Evolutionary conservation across 1,140 invertebrate genomes (phyloP), one percentile per base, ranked within the genome.

Genomic region (Grapholita molesta): DNA sequence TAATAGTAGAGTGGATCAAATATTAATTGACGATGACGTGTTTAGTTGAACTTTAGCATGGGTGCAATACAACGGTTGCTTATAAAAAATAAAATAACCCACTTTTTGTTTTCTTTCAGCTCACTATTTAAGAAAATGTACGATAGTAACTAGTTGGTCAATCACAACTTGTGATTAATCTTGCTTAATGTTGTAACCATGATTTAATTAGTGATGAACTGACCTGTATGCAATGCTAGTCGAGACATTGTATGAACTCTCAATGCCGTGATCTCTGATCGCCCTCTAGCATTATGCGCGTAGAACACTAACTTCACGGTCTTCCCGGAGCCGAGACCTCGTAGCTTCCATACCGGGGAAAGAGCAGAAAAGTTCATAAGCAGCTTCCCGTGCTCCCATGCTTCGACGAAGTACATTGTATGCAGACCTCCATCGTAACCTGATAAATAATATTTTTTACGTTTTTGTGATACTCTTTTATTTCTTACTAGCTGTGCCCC

Each of bases 391-490:
- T 74, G 64, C 42, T 86, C 87, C 85, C 84, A 91, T 70, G 96
- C 94, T 86, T 98, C 97, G 21, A 98, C 89, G 25, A 96, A 92
- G 87, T 98, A 98, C 11, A 94, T 94, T 83, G 98, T 97, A 32
- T 94, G 93, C 30, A 98, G 91, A 0, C 97, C 97, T 1, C 97
- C 97, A 82, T 98, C 97, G 87, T 97, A 98, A n/a, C 97, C 97
- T 91, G 32, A 1, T 15, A 33, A 48, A 48, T 38, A 65, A 66
- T 38, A 38, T 6, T 38, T 38, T 38, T 12, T n/a, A n/a, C n/a
- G n/a, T n/a, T n/a, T n/a, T n/a, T n/a, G n/a, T n/a, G n/a, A n/a
- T n/a, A n/a, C n/a, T n/a, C n/a, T n/a, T n/a, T n/a, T n/a, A n/a
- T n/a, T n/a, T n/a, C n/a, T n/a, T n/a, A n/a, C n/a, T n/a, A n/a